Base-by-base conservation (phyloP, 2,113 vertebrate genomes). In the Pagrus major region DNA sequence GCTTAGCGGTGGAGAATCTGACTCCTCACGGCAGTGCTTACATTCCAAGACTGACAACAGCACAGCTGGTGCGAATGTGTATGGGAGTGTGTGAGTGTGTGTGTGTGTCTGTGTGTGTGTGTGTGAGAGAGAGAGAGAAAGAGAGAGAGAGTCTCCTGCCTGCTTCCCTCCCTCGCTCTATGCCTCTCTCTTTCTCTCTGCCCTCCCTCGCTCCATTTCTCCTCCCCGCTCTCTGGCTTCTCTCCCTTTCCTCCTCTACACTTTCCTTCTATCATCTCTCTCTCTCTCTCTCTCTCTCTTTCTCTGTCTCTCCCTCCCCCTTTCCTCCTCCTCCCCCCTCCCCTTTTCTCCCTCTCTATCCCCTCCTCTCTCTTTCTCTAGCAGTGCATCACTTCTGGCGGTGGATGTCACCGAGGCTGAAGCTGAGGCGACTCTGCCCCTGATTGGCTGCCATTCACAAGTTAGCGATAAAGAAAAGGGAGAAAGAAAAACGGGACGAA, bases 391-490 rank as follows among this genome's bases (percentile, higher is more conserved):
- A 89, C 92, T 93, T 88, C 88, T 92, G 81, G 87, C 90, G 85
- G 80, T 93, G 92, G 93, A 93, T 94, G 94, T 94, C 94, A 95
- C 90, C 29, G 91, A 90, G 91, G 88, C 91, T 93, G 93, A 92
- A 88, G 92, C 92, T 42, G 83, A 85, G 86, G 89, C 88, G 92
- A 93, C 91, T 94, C 86, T 76, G 86, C 88, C 84, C 86, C 91
- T 95, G 94, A 95, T 95, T 96, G 94, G 94, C 92, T 95, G 93
- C 93, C 94, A 95, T 95, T 95, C 92, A 95, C 90, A 93, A 94
- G 91, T 95, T 93, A 71, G 90, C 73, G 76, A 93, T 93, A 93
- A 94, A 95, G 93, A 90, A 90, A 78, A 83, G 80, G 54, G 54
- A 21, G 71, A 78, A 81, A 88, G 79, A 82, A 59, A 63, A 44